phyloP scores from a whole-genome alignment of 2,888 invertebrate genomes.

The Ormia ochracea region DNA sequence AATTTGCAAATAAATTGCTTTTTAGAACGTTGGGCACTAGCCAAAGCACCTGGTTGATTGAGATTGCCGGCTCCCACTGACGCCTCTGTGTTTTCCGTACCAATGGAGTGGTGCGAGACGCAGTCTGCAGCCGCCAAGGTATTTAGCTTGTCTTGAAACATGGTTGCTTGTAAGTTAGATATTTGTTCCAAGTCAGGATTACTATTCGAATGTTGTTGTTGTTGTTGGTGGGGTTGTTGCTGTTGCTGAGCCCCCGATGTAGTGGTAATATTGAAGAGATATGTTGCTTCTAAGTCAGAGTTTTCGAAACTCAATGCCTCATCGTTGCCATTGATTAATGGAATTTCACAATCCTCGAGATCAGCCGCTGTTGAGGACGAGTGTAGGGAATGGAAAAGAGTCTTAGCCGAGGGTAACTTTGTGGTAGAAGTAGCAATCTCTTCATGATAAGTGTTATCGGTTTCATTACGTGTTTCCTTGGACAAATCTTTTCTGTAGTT shows the following conservation, averaged over 20 bases:
- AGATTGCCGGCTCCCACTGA: slow-evolving; percentile 37
- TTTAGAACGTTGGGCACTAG: slow-evolving; percentile 84
- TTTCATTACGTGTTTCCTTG: slow-evolving; percentile 5
- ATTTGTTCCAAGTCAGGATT: slow-evolving; percentile 46
- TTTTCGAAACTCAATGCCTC: slow-evolving; percentile 47
- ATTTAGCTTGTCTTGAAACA: slow-evolving; percentile 75
- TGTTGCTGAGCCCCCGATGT: slow-evolving; percentile 51
- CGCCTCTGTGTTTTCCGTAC: slow-evolving; percentile 64
- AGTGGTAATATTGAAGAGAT: slow-evolving; percentile 49
- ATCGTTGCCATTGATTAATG: slow-evolving; percentile 41
- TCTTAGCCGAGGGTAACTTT: slow-evolving; percentile 56
- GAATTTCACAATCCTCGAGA: slow-evolving; percentile 55
- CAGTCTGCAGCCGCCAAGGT: slow-evolving; percentile 52
- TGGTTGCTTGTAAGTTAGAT: slow-evolving; percentile 73
- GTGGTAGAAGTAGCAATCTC: slow-evolving; percentile 3
- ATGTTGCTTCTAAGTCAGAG: slow-evolving; percentile 45
- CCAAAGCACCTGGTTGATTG: slow-evolving; percentile 63
- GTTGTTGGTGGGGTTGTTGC: slow-evolving; percentile 32
- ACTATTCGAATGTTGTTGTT: slow-evolving; percentile 27
- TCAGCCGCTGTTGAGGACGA: slow-evolving; percentile 29
- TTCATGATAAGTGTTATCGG: slow-evolving; percentile 34
- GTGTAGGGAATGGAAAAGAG: slow-evolving; percentile 54
- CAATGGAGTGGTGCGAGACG: neutral
- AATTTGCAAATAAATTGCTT: slow-evolving; percentile 99
- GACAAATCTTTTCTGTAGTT: slow-evolving; percentile 15